These are phyloP conservation scores for Felis catus DNA, from an alignment of 2,113 vertebrate genomes.

Conservation along the genomic window DNA sequence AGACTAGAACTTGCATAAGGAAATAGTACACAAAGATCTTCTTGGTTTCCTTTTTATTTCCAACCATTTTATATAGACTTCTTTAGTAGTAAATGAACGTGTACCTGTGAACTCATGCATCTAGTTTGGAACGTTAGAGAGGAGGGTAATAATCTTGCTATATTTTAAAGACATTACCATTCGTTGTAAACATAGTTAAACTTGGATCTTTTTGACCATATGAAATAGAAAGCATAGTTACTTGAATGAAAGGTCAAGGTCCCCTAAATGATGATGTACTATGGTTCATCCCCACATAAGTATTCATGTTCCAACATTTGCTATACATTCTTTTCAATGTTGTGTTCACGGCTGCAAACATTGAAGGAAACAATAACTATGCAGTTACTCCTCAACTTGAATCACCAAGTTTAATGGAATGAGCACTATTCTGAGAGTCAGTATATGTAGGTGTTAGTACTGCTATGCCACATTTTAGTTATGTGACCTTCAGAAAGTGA, in stretches of 20 bases:
- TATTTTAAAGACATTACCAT: neutral
- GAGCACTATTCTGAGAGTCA: neutral
- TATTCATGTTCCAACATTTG: neutral
- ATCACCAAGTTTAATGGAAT: neutral
- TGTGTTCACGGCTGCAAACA: neutral
- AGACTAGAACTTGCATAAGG: neutral
- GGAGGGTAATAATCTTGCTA: neutral
- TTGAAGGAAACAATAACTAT: neutral
- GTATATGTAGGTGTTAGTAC: rapidly evolving
- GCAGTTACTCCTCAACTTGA: neutral
- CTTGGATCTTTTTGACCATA: neutral
- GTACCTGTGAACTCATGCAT: neutral
- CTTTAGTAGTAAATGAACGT: neutral
- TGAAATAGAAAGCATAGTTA: neutral
- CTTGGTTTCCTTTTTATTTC: neutral
- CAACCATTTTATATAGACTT: neutral
- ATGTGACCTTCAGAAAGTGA: neutral
- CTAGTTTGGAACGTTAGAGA: neutral
- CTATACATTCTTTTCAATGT: neutral
- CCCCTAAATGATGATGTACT: neutral
- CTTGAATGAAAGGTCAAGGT: neutral
- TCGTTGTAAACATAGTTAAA: neutral
- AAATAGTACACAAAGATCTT: neutral
- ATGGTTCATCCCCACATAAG: neutral
- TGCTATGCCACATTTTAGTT: neutral